A percentile compares a stretch with the other conserved stretches of the same genome.
phyloP scores from a whole-genome alignment of 2,113 vertebrate species.

The Myxocyprinus asiaticus region DNA sequence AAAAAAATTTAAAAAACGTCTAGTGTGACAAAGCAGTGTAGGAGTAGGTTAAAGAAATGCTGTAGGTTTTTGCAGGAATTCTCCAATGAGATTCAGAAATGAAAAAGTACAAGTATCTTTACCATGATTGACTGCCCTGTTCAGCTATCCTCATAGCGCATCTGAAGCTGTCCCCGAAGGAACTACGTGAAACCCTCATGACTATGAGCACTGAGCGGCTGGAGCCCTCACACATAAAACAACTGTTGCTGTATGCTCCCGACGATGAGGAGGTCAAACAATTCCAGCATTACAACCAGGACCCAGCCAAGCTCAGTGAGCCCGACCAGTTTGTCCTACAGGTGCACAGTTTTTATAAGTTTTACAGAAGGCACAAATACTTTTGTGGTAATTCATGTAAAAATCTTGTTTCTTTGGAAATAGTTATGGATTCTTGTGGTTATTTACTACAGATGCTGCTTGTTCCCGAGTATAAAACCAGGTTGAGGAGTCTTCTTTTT shows the following conservation, averaged over 20 bases:
- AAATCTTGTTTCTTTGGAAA: not conserved
- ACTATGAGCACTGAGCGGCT: conserved; percentile 88
- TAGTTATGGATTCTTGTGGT: not conserved
- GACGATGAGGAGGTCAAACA: conserved; percentile 91
- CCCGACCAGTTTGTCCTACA: conserved; percentile 95
- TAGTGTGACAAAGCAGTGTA: not conserved
- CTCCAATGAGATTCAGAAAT: not conserved
- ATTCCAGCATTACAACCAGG: conserved; percentile 85
- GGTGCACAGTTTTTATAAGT: conserved; percentile 67
- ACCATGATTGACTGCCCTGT: conserved; percentile 25
- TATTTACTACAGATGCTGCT: conserved; percentile 83
- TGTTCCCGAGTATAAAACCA: conserved; percentile 94
- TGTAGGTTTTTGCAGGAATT: not conserved
- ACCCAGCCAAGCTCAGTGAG: conserved; percentile 88
- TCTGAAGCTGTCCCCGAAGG: conserved; percentile 88
- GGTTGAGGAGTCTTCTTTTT: conserved; percentile 91
- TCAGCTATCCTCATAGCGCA: conserved; percentile 97
- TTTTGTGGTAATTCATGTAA: too few relatives aligned
- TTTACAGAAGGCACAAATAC: not conserved
- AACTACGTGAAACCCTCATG: conserved; percentile 90
- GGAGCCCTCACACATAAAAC: conserved; percentile 95
- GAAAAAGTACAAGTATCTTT: not conserved
- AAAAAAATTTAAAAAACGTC: too few relatives aligned
- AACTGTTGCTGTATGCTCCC: conserved; percentile 93
- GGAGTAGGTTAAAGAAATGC: conserved; percentile 11